Base-by-base conservation (phyloP, 2,797 vertebrate species). In the Notolepis coatsorum region DNA sequence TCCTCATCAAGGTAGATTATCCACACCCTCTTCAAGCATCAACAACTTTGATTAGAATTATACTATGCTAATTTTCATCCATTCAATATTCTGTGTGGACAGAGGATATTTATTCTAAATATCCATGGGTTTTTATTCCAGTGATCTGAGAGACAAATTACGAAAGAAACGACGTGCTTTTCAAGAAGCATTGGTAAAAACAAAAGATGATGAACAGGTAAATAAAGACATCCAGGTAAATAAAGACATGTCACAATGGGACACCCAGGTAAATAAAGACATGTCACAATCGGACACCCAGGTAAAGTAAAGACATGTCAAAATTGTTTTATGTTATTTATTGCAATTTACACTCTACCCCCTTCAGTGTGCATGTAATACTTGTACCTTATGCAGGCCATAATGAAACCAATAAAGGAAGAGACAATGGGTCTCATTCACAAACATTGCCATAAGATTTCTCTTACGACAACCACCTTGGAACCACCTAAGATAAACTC, bases 181-280 rank as follows among this genome's bases (percentile, higher is more conserved):
- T 31, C 87, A 89, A 46, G 89, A 89, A 5, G 84, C 84, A 3
- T 27, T 92, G 10, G 71, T 25, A 1, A 88, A 77, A 82, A 81
- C 31, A 33, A 79, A 72, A 71, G 61, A 89, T 30, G 88, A 81
- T 12, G 77, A 81, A n/a, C n/a, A n/a, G n/a, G n/a, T n/a, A n/a
- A n/a, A n/a, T n/a, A n/a, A n/a, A 20, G 91, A 94, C 64, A 70
- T 73, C 1, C 88, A 91, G 92, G 93, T 94, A 72, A 77, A 38
- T 13, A 2, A 17, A 5, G 21, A 1, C 27, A 2, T 13, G 4
- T 55, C 12, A 56, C 5, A 41, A 2, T 30, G n/a, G 23, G 91
- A 94, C 64, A 70, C 74, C 1, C 88, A 91, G 92, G 93, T 94
- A 72, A 77, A 38, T 13, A 2, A 17, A 5, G 21, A 1, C 27